These are phyloP conservation scores for Leptestheria dahalacensis DNA, from an alignment of 1,140 invertebrate species.

Conservation along the genomic window DNA sequence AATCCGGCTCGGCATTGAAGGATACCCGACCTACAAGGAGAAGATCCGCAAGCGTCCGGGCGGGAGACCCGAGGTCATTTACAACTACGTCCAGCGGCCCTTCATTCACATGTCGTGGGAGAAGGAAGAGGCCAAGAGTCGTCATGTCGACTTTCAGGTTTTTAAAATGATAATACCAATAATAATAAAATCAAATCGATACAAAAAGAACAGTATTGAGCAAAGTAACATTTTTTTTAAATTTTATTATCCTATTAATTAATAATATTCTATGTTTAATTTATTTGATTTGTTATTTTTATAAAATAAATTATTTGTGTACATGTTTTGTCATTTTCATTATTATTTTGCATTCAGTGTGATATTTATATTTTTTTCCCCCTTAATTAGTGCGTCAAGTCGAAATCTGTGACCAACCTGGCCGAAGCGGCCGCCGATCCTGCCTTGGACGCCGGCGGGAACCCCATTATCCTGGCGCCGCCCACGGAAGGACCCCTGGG, in stretches of 20 bases:
- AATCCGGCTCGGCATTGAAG: conserved; percentile 96
- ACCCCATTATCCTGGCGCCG: conserved; percentile 11
- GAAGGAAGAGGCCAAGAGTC: conserved; percentile 95
- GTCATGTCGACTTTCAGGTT: conserved; percentile 94
- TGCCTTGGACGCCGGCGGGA: conserved; percentile 34
- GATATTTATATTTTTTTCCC: neutral
- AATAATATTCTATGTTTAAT: no score
- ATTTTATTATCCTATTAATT: no score
- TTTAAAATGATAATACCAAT: conserved; percentile 20
- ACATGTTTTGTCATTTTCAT: no score
- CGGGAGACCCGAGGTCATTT: conserved; percentile 87
- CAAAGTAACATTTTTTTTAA: no score
- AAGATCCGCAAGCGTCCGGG: conserved; percentile 81
- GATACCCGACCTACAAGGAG: conserved; percentile 98
- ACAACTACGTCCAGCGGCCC: conserved; percentile 98
- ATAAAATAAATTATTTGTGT: no score
- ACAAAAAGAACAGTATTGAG: no score
- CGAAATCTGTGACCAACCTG: conserved; percentile 83
- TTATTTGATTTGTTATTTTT: no score
- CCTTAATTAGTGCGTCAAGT: conserved; percentile 67
- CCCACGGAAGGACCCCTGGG: conserved; percentile 3
- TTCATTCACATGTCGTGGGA: conserved; percentile 99
- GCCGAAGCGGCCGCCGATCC: conserved; percentile 83
- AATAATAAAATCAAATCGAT: neutral
- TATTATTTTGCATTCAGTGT: no score